These are phyloP conservation scores for Hemibagrus guttatus DNA, from an alignment of 2,797 vertebrate species.

Conservation along the genomic window DNA sequence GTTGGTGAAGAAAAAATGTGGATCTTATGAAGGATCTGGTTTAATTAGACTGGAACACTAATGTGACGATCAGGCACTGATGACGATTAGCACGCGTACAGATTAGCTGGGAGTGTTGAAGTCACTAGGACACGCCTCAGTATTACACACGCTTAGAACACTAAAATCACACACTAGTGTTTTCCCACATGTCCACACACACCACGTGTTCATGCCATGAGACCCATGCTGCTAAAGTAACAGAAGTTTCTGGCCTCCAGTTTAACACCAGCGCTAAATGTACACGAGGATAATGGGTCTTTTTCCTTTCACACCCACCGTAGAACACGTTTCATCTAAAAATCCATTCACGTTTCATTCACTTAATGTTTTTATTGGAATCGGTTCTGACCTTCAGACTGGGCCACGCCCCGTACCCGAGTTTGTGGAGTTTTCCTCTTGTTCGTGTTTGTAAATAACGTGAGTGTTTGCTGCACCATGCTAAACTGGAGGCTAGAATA, in stretches of 20 bases:
- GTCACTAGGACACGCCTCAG: not conserved
- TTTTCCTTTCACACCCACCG: not conserved
- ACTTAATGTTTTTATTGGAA: not conserved
- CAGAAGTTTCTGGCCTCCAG: not conserved
- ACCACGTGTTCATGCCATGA: not conserved
- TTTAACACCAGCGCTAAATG: not conserved
- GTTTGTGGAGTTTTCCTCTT: not conserved
- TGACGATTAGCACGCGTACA: not conserved
- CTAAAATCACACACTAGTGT: not conserved
- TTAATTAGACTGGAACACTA: not conserved
- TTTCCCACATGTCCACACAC: conserved; percentile 5
- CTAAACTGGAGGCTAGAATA: not conserved
- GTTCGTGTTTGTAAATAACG: not conserved
- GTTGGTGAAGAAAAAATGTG: not conserved
- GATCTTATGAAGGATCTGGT: not conserved
- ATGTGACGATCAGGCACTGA: not conserved
- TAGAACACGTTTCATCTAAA: not conserved
- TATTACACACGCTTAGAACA: not conserved
- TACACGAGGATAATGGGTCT: not conserved
- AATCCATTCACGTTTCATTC: not conserved
- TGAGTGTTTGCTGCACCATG: not conserved
- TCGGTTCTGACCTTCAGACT: not conserved
- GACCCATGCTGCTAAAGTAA: not conserved
- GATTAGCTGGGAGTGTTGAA: not conserved
- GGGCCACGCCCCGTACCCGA: not conserved